Conservation (phyloP, 2,113 vertebrate genomes). For the Odontesthes bonariensis region DNA sequence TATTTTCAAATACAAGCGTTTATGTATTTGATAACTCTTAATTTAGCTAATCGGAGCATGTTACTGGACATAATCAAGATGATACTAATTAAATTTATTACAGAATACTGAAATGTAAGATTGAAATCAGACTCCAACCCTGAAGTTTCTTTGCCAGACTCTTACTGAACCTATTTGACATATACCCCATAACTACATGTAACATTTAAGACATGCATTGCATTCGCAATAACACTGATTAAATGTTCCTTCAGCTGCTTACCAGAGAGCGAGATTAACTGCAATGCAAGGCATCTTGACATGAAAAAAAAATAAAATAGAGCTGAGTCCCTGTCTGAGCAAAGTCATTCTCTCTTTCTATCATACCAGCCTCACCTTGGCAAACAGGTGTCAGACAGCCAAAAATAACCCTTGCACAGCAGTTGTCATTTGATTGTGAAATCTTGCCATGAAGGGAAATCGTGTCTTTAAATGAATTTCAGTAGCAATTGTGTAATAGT, state of each 20-base stretch:
- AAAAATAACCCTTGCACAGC: conserved; percentile 63
- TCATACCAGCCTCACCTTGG: conserved; percentile 45
- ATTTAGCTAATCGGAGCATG: background rate
- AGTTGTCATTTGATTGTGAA: conserved; percentile 52
- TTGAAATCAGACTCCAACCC: conserved; percentile 14
- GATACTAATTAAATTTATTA: background rate
- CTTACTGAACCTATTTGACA: conserved; percentile 11
- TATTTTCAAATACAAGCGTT: background rate
- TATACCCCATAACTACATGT: background rate
- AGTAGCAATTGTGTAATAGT: conserved; percentile 8
- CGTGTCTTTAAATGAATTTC: conserved; percentile 15
- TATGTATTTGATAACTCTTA: background rate
- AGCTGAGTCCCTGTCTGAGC: conserved; percentile 30
- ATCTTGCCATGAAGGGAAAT: conserved; percentile 35
- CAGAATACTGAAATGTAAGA: background rate
- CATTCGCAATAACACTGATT: conserved; percentile 25
- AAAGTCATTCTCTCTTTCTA: conserved; percentile 57
- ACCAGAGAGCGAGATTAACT: conserved; percentile 28
- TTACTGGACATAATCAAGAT: background rate
- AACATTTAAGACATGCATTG: conserved; percentile 44
- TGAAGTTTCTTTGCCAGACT: conserved; percentile 6
- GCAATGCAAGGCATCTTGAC: conserved; percentile 25
- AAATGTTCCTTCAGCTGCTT: conserved; percentile 35
- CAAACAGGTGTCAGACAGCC: conserved; percentile 68
- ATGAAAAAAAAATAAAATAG: conserved; percentile 17